Evolutionary conservation across 1,140 invertebrate genomes (phyloP).

Genomic region (Bicyclus anynana): DNA sequence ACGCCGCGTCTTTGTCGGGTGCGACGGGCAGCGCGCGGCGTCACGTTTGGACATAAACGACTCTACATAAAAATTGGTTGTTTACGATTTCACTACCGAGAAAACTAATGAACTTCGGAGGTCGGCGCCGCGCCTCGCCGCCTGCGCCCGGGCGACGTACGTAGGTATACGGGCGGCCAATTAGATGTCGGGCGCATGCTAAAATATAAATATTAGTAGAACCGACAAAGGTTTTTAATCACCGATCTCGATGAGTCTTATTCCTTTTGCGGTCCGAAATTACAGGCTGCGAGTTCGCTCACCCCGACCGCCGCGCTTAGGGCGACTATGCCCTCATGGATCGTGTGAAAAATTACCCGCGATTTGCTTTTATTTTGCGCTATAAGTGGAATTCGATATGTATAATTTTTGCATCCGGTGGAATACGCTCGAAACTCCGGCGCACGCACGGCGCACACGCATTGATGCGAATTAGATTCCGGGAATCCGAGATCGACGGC

Average conservation of each 20-base stretch:
- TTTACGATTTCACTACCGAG: conserved; percentile 72
- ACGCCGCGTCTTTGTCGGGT: conserved; percentile 46
- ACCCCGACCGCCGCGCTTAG: conserved; percentile 65
- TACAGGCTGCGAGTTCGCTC: conserved; percentile 70
- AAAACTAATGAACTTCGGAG: conserved; percentile 66
- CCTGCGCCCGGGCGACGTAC: too few relatives aligned
- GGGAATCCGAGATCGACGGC: conserved; percentile 25
- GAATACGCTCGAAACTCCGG: conserved; percentile 35
- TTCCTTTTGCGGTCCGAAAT: conserved; percentile 75
- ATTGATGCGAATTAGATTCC: conserved; percentile 32
- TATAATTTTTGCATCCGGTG: conserved; percentile 66
- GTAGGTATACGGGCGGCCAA: conserved; percentile 51
- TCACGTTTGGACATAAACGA: conserved; percentile 60
- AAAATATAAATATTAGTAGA: conserved; percentile 78
- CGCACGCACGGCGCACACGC: conserved; percentile 42
- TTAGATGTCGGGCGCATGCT: conserved; percentile 72
- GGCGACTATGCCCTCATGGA: conserved; percentile 68
- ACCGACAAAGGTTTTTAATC: conserved; percentile 77
- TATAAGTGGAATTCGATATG: conserved; percentile 67
- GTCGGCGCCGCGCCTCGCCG: conserved; percentile 26
- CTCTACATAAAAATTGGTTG: conserved; percentile 53
- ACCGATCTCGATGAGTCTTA: conserved; percentile 70
- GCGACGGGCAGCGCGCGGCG: conserved; percentile 26
- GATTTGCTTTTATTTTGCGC: conserved; percentile 67
- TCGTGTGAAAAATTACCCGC: conserved; percentile 73